Base-by-base conservation (phyloP, 2,888 invertebrate species). In the Rhopalosiphum nymphaeae region DNA sequence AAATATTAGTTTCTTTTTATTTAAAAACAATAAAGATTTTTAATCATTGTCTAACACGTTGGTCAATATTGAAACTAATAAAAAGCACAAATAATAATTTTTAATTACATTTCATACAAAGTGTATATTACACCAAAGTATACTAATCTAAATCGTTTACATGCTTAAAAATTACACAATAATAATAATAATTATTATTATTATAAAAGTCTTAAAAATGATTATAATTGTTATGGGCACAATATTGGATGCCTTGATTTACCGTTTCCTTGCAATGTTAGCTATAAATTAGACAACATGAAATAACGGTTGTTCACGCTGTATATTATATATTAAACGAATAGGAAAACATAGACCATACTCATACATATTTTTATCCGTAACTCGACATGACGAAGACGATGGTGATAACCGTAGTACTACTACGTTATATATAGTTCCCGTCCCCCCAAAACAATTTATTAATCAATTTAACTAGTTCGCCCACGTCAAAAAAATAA, bases 401-500 rank as follows among this genome's bases (percentile, higher is more conserved):
- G 42, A 85, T n/a, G 86, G 29, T 86, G 29, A 86, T 86, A 86
- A 86, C 86, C 29, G n/a, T 46, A 53, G 21, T 53, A 49, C 13
- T 53, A 53, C 49, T 11, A 46, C 36, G 36, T 36, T 67, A 85
- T 85, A 85, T 26, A 26, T 29, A 85, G 85, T 42, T 42, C 26
- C 56, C 56, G 56, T 53, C 78, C 36, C 78, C 56, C 42, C 56
- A 25, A 88, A 89, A 89, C 42, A 89, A 56, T 89, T 42, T 89
- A 89, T 57, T 89, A 89, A 42, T n/a, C 89, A 42, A 89, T 57
- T 57, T 36, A 36, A 56, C 42, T 21, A 44, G 57, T 44, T 16
- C 36, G 78, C 78, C 78, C 21, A 78, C 78, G 36, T 36, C 16
- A 86, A 86, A 46, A 86, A 84, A 84, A 86, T 86, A 13, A 86